A percentile compares a stretch with the other conserved stretches of the same genome.
Evolutionary conservation across 2,797 vertebrate species (phyloP).

Genomic region (Acanthurus lineatus): DNA sequence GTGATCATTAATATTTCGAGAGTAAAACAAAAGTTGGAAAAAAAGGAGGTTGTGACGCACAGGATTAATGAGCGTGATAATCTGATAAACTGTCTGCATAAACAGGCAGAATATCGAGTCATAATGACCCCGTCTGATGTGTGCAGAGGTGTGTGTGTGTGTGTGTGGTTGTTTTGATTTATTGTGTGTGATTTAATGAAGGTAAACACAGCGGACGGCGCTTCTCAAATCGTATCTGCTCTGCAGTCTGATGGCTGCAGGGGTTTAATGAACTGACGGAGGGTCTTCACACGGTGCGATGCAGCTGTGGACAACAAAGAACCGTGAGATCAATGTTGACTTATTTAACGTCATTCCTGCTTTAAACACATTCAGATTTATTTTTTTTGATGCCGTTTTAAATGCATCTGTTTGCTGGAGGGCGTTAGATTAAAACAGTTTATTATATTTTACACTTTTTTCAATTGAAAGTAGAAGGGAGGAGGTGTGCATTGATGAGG

Average conservation of each 20-base stretch:
- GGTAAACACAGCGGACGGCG: constrained; percentile 3
- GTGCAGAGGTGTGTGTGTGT: not conserved
- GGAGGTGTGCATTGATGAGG: no score
- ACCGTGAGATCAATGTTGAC: not conserved
- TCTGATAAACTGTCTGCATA: not conserved
- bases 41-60: not conserved
- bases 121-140: not conserved
- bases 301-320: not conserved
- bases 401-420: no score
- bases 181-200: constrained; percentile 6
- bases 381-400: not conserved
- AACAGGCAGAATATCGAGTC: not conserved
- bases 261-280: not conserved
- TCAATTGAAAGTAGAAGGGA: no score
- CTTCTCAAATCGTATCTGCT: not conserved
- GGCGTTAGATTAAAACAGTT: no score
- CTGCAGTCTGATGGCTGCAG: not conserved
- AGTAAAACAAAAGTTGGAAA: not conserved
- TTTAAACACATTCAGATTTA: not conserved
- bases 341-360: not conserved
- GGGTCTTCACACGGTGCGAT: not conserved
- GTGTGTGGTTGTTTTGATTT: not conserved
- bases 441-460: no score
- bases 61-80: not conserved
- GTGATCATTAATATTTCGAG: not conserved